phyloP scores from a whole-genome alignment of 2,888 invertebrate species.

The Geotrupes spiniger region DNA sequence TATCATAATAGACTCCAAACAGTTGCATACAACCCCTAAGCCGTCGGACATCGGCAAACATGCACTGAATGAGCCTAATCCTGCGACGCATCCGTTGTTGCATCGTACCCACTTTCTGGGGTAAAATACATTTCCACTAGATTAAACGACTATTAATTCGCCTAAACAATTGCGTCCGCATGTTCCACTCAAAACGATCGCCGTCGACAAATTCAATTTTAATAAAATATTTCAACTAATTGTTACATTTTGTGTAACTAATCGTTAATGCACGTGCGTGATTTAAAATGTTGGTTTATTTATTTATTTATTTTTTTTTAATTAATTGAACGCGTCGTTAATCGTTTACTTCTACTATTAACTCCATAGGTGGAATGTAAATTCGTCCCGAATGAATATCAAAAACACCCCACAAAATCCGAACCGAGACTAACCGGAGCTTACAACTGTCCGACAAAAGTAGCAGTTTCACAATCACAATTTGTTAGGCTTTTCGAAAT shows the following conservation, averaged over 20 bases:
- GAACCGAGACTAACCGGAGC: constrained; percentile 24
- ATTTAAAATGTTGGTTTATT: too few species aligned
- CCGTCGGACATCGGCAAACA: constrained; percentile 24
- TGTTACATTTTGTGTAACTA: too few species aligned
- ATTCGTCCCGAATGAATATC: constrained; percentile 15
- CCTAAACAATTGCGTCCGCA: too few species aligned
- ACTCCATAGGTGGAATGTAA: constrained; percentile 21
- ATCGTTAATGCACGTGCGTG: too few species aligned
- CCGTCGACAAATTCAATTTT: too few species aligned
- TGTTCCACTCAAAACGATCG: too few species aligned
- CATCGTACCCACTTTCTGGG: constrained; percentile 16
- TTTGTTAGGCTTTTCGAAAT: constrained; percentile 29
- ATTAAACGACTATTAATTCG: not conserved
- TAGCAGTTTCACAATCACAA: constrained; percentile 30
- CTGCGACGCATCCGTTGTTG: constrained; percentile 23
- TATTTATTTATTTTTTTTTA: constrained; percentile 6
- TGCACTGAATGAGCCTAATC: constrained; percentile 28
- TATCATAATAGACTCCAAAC: constrained; percentile 11
- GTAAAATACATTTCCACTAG: constrained; percentile 18
- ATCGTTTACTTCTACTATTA: constrained; percentile 1
- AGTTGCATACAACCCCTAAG: constrained; percentile 9
- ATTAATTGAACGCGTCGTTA: not conserved
- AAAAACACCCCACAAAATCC: constrained; percentile 27
- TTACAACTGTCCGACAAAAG: constrained; percentile 31
- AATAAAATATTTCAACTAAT: too few species aligned